phyloP scores from a whole-genome alignment of 2,888 invertebrate species.

The Endotricha flammealis region DNA sequence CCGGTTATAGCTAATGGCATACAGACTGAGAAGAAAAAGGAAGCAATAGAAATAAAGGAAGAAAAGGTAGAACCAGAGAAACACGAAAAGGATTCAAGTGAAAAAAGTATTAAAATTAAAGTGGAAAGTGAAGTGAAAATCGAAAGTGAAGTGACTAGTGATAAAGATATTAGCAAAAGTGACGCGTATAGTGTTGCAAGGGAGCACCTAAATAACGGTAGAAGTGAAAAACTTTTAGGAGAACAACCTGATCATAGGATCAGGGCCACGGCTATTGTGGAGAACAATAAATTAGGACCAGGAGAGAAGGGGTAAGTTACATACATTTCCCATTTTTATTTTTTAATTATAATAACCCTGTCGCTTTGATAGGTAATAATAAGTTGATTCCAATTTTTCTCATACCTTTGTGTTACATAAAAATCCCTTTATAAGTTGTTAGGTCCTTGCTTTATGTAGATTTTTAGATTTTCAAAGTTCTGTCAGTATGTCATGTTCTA shows the following conservation, averaged over 20 bases:
- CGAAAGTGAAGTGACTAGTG: constrained; percentile 57
- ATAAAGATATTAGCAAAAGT: constrained; percentile 66
- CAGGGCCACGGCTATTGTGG: constrained; percentile 79
- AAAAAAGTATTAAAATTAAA: constrained; percentile 54
- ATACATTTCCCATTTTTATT: neutral
- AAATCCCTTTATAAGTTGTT: too few relatives aligned
- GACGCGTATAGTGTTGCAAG: constrained; percentile 63
- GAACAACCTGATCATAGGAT: constrained; percentile 80
- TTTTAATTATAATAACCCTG: too few relatives aligned
- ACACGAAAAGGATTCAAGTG: constrained; percentile 65
- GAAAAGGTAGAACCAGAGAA: constrained; percentile 55
- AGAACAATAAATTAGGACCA: constrained; percentile 78
- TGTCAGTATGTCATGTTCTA: too few relatives aligned
- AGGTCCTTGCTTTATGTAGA: too few relatives aligned
- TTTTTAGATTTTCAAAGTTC: too few relatives aligned
- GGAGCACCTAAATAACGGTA: constrained; percentile 80
- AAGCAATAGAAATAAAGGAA: constrained; percentile 35
- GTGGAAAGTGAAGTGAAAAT: constrained; percentile 46
- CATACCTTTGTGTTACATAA: too few relatives aligned
- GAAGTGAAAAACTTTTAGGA: constrained; percentile 85
- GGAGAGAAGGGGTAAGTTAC: constrained; percentile 77
- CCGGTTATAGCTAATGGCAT: constrained; percentile 68
- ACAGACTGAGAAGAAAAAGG: constrained; percentile 38
- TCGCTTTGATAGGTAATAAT: too few relatives aligned
- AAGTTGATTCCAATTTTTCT: too few relatives aligned